Evolutionary conservation across 1,140 invertebrate species (phyloP).

Genomic region (Melitaea cinxia): DNA sequence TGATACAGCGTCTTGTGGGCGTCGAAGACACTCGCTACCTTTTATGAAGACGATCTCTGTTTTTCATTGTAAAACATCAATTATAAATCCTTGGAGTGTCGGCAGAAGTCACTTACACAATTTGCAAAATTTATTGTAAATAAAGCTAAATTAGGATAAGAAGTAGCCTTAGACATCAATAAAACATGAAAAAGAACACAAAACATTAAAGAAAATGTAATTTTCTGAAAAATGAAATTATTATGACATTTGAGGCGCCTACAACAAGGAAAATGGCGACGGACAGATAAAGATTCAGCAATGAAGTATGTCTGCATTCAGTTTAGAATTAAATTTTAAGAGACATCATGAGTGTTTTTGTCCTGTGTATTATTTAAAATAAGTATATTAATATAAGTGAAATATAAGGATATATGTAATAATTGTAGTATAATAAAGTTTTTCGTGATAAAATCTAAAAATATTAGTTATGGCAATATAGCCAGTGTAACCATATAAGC

Average conservation of each 20-base stretch:
- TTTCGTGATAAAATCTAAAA: not conserved
- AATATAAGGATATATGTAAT: not conserved
- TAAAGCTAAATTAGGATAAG: constrained; percentile 39
- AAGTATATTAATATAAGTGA: not conserved
- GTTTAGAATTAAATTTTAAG: constrained; percentile 18
- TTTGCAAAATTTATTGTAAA: constrained; percentile 42
- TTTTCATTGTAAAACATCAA: constrained; percentile 72
- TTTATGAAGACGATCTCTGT: constrained; percentile 70
- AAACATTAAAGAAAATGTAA: constrained; percentile 73
- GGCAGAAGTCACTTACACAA: constrained; percentile 48
- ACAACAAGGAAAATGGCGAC: constrained; percentile 81
- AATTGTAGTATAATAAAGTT: not conserved
- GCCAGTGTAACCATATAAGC: constrained; percentile 12
- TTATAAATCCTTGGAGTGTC: constrained; percentile 75
- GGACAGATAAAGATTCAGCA: constrained; percentile 41
- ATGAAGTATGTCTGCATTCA: constrained; percentile 23
- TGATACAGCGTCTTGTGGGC: constrained; percentile 55
- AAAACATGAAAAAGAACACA: constrained; percentile 61
- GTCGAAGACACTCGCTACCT: constrained; percentile 67
- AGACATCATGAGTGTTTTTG: not conserved
- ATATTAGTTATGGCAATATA: constrained; percentile 23
- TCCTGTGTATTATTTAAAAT: not conserved
- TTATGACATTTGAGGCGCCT: constrained; percentile 81
- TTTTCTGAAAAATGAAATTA: constrained; percentile 73
- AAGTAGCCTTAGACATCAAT: constrained; percentile 41